Conservation (phyloP, 2,888 invertebrate genomes). For the Ischnura elegans region DNA sequence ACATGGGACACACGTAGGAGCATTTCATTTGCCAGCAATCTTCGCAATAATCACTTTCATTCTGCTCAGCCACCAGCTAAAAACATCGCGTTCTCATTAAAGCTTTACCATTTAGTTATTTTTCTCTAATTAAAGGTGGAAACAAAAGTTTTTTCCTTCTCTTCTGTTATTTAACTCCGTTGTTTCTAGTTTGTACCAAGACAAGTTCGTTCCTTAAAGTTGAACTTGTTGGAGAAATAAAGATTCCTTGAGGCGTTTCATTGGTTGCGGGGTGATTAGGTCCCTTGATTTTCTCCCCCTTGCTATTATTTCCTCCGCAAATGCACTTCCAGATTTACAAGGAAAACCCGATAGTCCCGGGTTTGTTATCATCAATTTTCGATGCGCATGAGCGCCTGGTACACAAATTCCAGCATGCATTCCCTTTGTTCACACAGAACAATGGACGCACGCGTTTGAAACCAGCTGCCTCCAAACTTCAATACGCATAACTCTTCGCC, state of each 20-base stretch:
- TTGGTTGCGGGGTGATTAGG: background rate
- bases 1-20: too few species aligned
- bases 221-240: background rate
- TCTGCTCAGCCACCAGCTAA: too few species aligned
- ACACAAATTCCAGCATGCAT: background rate
- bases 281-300: background rate
- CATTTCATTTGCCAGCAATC: too few species aligned
- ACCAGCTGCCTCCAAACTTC: background rate
- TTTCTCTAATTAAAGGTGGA: too few species aligned
- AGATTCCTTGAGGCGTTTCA: too few species aligned
- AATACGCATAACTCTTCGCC: background rate
- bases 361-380: background rate
- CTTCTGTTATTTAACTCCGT: too few species aligned
- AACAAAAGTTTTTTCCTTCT: too few species aligned
- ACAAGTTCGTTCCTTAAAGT: background rate
- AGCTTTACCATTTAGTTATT: too few species aligned
- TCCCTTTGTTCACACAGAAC: background rate
- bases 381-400: background rate
- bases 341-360: background rate
- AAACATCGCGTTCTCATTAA: too few species aligned
- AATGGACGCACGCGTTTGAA: background rate
- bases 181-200: background rate
- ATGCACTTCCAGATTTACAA: background rate
- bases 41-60: too few species aligned
- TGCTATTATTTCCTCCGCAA: background rate